Percentiles rank a stretch among this genome's conserved stretches.
phyloP scores from a whole-genome alignment of 2,113 vertebrate genomes.

The Ammospiza nelsoni region DNA sequence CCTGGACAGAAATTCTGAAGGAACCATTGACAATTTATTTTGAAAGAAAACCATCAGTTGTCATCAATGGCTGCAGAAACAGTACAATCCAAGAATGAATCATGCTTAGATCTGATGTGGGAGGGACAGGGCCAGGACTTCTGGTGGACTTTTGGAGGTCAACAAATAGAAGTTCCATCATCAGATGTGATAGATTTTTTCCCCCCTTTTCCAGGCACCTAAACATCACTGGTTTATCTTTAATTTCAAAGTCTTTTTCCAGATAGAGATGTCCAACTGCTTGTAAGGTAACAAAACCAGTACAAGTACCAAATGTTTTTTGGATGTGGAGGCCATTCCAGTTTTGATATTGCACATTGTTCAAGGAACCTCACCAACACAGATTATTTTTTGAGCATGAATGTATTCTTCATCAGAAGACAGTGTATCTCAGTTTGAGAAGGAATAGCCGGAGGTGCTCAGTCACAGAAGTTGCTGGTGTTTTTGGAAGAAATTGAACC shows the following conservation, averaged over 20 bases:
- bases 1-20: neutral
- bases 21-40: neutral
- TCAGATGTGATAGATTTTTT: neutral
- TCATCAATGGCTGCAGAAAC: neutral
- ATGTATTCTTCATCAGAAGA: neutral
- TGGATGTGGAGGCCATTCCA: neutral
- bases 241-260: neutral
- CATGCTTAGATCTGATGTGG: neutral
- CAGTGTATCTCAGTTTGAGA: rapidly evolving
- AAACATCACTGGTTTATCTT: neutral
- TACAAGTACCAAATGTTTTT: neutral
- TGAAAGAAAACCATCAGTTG: neutral
- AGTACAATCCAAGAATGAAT: neutral
- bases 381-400: neutral
- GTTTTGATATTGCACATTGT: neutral
- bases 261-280: neutral
- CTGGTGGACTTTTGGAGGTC: neutral
- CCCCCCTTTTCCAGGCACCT: neutral
- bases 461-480: neutral
- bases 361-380: neutral
- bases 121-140: neutral
- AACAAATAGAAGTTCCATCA: neutral
- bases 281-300: neutral
- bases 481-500: neutral
- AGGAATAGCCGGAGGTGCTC: neutral